phyloP scores from a whole-genome alignment of 2,888 invertebrate species.

The Geotrupes spiniger region DNA sequence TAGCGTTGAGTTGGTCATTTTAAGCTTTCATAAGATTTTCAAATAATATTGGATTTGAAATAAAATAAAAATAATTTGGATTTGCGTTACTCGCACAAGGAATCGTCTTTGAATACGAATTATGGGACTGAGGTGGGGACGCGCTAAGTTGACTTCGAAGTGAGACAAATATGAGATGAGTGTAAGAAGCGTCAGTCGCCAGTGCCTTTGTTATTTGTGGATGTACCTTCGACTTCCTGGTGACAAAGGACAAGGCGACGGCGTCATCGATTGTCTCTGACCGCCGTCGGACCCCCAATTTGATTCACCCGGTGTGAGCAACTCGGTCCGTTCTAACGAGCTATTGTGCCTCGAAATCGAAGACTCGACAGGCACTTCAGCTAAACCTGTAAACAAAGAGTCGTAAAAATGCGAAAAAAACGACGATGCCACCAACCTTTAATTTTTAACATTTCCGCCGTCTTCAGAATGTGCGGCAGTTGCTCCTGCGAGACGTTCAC shows the following conservation, averaged over 20 bases:
- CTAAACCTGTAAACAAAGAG: constrained; percentile 55
- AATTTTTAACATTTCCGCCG: constrained; percentile 83
- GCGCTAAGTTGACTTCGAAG: no score
- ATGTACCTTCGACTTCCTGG: constrained; percentile 50
- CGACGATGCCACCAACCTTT: constrained; percentile 54
- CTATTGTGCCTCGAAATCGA: constrained; percentile 69
- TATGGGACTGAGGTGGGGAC: no score
- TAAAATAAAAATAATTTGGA: constrained; percentile 5
- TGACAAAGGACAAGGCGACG: constrained; percentile 60
- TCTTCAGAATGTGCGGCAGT: constrained; percentile 74
- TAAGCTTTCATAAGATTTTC: no score
- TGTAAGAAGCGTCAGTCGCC: no score
- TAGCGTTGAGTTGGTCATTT: no score
- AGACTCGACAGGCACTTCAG: constrained; percentile 80
- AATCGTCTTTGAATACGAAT: no score
- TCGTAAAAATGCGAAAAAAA: neutral
- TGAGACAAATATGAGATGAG: no score
- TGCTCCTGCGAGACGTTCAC: constrained; percentile 89
- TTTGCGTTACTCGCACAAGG: no score
- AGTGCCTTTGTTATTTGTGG: no score
- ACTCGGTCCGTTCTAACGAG: constrained; percentile 51
- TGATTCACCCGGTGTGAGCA: constrained; percentile 58
- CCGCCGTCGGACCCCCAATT: constrained; percentile 56
- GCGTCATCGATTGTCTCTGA: constrained; percentile 61
- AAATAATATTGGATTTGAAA: neutral